Evolutionary conservation across 2,113 vertebrate genomes (phyloP), one percentile per base, ranked within the genome.

Genomic region (Pseudorhombus dupliciocellatus): DNA sequence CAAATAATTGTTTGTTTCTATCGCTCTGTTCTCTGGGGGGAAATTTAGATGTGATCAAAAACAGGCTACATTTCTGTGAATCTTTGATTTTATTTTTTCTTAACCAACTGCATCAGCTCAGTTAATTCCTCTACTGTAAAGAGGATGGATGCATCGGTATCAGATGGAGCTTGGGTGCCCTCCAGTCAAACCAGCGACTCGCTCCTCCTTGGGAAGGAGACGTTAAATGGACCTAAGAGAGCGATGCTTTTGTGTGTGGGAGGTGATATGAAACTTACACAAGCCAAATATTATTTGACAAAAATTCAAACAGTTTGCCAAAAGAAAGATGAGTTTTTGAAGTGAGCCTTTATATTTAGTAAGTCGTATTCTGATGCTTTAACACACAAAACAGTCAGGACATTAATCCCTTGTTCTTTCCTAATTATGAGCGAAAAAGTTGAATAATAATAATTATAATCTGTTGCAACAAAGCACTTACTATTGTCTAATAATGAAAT

Each of bases 31-130:
- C 50, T 57, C 14, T 46, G 30, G 53, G 60, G 60, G 53, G 4
- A 61, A 62, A 80, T 62, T 76, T 14, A 22, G 25, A 28, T 56
- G 18, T 21, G 58, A 65, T 53, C 50, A 56, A 56, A 60, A 46
- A 70, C 42, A 15, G 40, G 34, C 53, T 55, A 20, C 52, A 1
- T 53, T 57, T 69, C 34, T 68, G 7, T 53, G 30, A 61, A 53
- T 21, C 18, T n/a, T n/a, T n/a, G n/a, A n/a, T n/a, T n/a, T n/a
- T n/a, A n/a, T n/a, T 31, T 28, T 31, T 53, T 54, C 4, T 4
- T 44, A 12, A 21, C 37, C 42, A 46, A 18, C 42, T 5, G 42
- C 42, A 18, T 20, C 42, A n/a, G 50, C 21, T 52, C 40, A 10
- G 16, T 31, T 42, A 2, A 4, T 56, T 40, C 10, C 1, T 42